Evolutionary conservation across 2,888 invertebrate genomes (phyloP).

Genomic region (Platycheirus rosarum): DNA sequence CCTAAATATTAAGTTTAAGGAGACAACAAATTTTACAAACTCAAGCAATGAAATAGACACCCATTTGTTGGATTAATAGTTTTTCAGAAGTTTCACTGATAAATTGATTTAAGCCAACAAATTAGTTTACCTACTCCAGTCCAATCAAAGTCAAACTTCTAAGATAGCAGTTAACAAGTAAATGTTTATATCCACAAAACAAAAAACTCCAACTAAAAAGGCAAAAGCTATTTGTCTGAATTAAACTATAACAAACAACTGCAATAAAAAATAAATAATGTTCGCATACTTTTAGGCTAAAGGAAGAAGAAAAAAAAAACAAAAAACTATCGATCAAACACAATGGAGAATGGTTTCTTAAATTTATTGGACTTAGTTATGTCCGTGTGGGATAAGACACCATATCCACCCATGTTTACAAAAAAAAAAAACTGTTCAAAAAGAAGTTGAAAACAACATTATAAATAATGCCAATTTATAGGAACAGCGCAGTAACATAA

Average conservation of each 20-base stretch:
- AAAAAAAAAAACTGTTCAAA: conserved; percentile 1
- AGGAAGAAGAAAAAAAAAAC: background rate
- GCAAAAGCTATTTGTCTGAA: background rate
- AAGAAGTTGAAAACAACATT: conserved; percentile 27
- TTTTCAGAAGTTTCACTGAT: no score
- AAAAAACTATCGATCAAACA: background rate
- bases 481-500: conserved; percentile 22
- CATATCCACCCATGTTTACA: background rate
- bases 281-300: background rate
- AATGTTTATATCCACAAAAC: background rate
- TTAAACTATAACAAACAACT: conserved; percentile 4
- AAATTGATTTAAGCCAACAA: no score
- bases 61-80: no score
- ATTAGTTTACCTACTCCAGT: no score
- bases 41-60: no score
- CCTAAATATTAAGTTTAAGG: no score
- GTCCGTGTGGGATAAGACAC: background rate
- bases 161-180: no score
- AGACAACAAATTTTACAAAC: no score
- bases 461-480: conserved; percentile 26
- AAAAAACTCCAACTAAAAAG: background rate
- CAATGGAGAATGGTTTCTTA: conserved; percentile 2
- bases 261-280: conserved; percentile 1
- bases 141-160: no score
- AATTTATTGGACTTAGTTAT: background rate